Evolutionary conservation across 2,797 vertebrate species (phyloP).

Genomic region (Sebastes elongatus): DNA sequence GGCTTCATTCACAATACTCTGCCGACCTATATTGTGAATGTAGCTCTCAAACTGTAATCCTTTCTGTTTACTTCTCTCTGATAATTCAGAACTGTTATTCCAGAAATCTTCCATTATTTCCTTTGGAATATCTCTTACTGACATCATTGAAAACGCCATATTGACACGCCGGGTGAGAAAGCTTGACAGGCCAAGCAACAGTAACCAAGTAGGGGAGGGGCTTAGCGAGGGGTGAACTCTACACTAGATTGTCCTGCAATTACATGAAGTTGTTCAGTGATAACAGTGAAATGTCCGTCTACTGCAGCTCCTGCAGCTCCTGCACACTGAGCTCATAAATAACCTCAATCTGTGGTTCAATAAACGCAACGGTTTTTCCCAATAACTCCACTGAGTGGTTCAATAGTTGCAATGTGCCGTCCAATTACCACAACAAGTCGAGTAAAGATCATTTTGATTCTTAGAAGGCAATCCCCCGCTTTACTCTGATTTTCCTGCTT

Average conservation of each 20-base stretch:
- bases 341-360: constrained; percentile 8
- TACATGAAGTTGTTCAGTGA: not conserved
- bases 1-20: too few relatives aligned
- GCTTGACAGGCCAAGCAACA: too few relatives aligned
- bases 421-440: not conserved
- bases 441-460: not conserved
- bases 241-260: not conserved
- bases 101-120: too few relatives aligned
- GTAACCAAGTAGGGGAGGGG: too few relatives aligned
- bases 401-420: not conserved
- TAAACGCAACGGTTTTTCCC: not conserved
- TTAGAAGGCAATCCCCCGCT: not conserved
- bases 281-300: not conserved
- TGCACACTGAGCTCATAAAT: not conserved
- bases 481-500: not conserved
- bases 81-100: too few relatives aligned
- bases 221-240: too few relatives aligned
- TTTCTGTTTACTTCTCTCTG: too few relatives aligned
- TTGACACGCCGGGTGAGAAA: too few relatives aligned
- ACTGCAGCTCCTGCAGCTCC: not conserved
- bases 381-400: constrained; percentile 1
- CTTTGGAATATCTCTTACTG: too few relatives aligned
- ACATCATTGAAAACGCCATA: too few relatives aligned
- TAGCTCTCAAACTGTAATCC: too few relatives aligned
- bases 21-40: too few relatives aligned